phyloP scores from a whole-genome alignment of 2,797 vertebrate species.

The Schizothorax lantsangensis region DNA sequence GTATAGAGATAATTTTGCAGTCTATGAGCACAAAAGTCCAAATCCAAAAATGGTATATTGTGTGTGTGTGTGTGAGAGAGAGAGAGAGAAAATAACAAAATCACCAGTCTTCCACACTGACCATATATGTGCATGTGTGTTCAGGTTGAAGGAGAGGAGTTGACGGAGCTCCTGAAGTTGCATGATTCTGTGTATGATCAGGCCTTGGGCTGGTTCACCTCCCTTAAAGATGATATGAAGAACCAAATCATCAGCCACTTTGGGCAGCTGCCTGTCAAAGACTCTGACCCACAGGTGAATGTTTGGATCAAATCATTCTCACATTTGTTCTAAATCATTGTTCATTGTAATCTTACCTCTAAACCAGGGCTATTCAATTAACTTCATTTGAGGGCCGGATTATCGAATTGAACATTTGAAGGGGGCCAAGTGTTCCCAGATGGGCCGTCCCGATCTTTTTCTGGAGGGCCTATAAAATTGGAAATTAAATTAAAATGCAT shows the following conservation, averaged over 20 bases:
- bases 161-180: constrained; percentile 84
- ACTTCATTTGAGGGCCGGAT: no score
- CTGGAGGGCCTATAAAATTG: no score
- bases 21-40: neutral
- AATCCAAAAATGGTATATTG: neutral
- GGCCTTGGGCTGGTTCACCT: constrained; percentile 91
- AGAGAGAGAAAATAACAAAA: neutral
- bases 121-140: neutral
- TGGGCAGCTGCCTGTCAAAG: constrained; percentile 88
- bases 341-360: neutral
- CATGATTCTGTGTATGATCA: constrained; percentile 91
- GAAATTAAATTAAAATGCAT: no score
- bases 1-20: constrained; percentile 66
- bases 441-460: no score
- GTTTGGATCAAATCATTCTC: constrained; percentile 38
- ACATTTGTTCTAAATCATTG: neutral
- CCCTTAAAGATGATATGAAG: constrained; percentile 92
- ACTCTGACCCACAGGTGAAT: constrained; percentile 86
- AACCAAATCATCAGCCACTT: constrained; percentile 93
- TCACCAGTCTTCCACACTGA: constrained; percentile 42
- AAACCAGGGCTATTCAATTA: no score
- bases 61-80: neutral
- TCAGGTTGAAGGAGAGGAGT: constrained; percentile 87
- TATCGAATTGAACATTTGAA: no score
- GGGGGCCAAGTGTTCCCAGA: no score